phyloP scores from a whole-genome alignment of 2,888 invertebrate genomes.

The Euspilapteryx auroguttella region DNA sequence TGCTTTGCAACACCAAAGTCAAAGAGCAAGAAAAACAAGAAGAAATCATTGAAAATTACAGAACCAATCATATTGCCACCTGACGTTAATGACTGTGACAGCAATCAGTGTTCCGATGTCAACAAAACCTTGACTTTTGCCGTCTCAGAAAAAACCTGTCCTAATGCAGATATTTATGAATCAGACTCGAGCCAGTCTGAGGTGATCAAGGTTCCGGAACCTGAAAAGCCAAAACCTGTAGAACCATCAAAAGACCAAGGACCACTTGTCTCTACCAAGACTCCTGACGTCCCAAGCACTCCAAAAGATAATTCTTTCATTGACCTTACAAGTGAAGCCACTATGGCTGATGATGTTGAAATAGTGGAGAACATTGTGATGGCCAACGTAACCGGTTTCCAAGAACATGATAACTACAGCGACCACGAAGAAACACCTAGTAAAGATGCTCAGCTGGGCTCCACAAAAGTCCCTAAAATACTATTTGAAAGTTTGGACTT shows the following conservation, averaged over 20 bases:
- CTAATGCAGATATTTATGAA: slow-evolving; percentile 54
- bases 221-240: neutral
- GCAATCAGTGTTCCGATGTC: slow-evolving; percentile 36
- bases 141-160: slow-evolving; percentile 38
- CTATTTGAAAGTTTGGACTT: slow-evolving; percentile 43
- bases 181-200: slow-evolving; percentile 52
- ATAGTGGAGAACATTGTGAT: slow-evolving; percentile 39
- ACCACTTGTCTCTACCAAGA: neutral
- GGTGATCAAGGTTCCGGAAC: slow-evolving; percentile 11
- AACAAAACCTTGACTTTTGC: slow-evolving; percentile 22
- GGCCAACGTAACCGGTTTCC: slow-evolving; percentile 40
- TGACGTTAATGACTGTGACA: slow-evolving; percentile 64
- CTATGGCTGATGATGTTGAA: slow-evolving; percentile 11
- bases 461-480: slow-evolving; percentile 45
- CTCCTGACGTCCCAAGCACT: neutral
- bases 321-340: slow-evolving; percentile 23
- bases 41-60: slow-evolving; percentile 30
- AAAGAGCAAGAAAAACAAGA: slow-evolving; percentile 43
- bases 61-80: slow-evolving; percentile 35
- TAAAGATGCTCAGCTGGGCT: slow-evolving; percentile 26
- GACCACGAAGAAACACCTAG: slow-evolving; percentile 10
- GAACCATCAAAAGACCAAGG: neutral
- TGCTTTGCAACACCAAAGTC: slow-evolving; percentile 51
- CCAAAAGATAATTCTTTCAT: slow-evolving; percentile 8
- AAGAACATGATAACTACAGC: slow-evolving; percentile 19